Conservation (phyloP, 2,888 invertebrate species). For the Plagodis pulveraria region DNA sequence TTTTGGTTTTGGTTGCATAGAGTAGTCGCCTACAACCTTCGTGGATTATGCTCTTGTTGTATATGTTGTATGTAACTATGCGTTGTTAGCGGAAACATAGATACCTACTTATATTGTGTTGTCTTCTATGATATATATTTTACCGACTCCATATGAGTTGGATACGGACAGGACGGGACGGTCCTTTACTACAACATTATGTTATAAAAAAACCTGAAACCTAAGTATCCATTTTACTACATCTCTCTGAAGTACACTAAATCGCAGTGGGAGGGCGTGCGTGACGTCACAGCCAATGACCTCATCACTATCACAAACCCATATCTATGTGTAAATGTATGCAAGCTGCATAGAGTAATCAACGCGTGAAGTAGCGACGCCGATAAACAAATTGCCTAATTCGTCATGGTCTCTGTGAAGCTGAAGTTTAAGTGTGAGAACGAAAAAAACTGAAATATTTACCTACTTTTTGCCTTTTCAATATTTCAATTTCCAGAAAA, state of each 20-base stretch:
- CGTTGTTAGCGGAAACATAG: no score
- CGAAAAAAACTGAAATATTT: background rate
- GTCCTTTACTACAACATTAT: no score
- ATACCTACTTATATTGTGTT: no score
- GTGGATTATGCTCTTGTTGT: no score
- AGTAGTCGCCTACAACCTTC: no score
- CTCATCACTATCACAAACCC: constrained; percentile 33
- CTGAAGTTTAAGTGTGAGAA: background rate
- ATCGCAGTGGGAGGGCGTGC: constrained; percentile 29
- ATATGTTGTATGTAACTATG: no score
- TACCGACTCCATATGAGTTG: background rate
- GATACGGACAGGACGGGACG: no score
- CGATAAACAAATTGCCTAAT: constrained; percentile 12
- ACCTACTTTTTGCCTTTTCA: no score
- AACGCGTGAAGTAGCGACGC: constrained; percentile 3
- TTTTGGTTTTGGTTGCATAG: no score
- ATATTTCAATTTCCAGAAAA: no score
- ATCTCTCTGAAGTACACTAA: constrained; percentile 2
- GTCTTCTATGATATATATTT: background rate
- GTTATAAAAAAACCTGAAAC: no score
- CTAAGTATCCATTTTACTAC: background rate
- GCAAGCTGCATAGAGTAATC: constrained; percentile 22
- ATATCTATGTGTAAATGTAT: constrained; percentile 31
- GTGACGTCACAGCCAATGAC: constrained; percentile 35
- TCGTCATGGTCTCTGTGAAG: constrained; percentile 12